Evolutionary conservation across 1,140 invertebrate species (phyloP).

Genomic region (Frieseomelitta varia): DNA sequence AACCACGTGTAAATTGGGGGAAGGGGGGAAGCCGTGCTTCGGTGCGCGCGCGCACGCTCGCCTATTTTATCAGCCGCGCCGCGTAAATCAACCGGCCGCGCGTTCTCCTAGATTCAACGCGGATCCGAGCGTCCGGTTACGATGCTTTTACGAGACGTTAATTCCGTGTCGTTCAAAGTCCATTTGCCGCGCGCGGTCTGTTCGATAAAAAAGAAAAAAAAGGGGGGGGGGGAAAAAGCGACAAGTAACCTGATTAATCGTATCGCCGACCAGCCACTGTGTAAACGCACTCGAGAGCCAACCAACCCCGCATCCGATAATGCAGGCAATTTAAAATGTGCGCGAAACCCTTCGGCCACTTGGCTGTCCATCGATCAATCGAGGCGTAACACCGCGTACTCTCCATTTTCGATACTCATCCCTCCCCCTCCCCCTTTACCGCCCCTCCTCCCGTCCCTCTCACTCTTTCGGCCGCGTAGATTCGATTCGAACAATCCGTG

Average conservation of each 20-base stretch:
- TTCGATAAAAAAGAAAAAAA: not conserved
- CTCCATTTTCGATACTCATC: not conserved
- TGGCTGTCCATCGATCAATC: not conserved
- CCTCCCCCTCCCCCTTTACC: not conserved
- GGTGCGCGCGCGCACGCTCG: not conserved
- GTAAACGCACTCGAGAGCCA: slow-evolving; percentile 11
- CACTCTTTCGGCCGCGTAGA: not conserved
- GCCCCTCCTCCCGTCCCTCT: not conserved
- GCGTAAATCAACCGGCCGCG: slow-evolving; percentile 13
- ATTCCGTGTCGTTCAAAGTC: slow-evolving; percentile 15
- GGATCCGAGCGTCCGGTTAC: not conserved
- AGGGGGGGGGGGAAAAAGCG: not conserved
- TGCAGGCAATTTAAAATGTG: slow-evolving; percentile 26
- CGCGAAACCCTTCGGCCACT: not conserved
- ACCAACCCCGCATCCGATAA: not conserved
- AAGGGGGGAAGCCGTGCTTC: not conserved
- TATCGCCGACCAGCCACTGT: not conserved
- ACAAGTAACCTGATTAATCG: slow-evolving; percentile 24
- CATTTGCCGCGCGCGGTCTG: not conserved
- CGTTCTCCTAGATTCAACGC: not conserved
- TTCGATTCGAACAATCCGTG: not conserved
- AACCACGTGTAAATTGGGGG: slow-evolving; percentile 16
- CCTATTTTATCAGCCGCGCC: slow-evolving; percentile 18
- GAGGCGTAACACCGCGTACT: not conserved
- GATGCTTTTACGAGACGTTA: slow-evolving; percentile 37